Evolutionary conservation across 2,888 invertebrate genomes (phyloP), one percentile per base, ranked within the genome.

Genomic region (Euplexia lucipara): DNA sequence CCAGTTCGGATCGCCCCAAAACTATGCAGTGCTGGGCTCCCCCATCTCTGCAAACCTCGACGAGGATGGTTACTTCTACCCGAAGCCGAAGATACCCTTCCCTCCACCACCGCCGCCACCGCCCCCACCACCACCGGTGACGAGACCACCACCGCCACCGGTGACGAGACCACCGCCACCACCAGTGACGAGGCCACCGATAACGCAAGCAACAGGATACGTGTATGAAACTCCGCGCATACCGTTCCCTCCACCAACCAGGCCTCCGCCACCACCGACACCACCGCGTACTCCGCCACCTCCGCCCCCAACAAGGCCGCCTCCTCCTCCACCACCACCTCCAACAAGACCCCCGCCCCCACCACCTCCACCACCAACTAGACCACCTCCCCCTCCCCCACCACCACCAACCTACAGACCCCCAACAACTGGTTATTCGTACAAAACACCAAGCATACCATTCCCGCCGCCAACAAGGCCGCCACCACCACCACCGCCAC

Each of bases 51-150:
- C 93, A 0, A 86, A 88, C 44, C 82, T 94, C 0, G 83, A 95
- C 60, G 95, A 95, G 72, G 95, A 95, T 82, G 95, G 95, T 4
- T 95, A 95, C 82, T 94, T 94, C 85, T 95, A 95, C 83, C 93
- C 94, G 14, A 92, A 94, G 66, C 93, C 93, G 22, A 90, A 89
- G 76, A 85, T 91, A 12, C 95, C 93, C 0, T 94, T 94, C 83
- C 94, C 94, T 9, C 91, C 92, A 6, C 92, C 91, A 3, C 86
- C 74, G 0, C 63, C 84, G 0, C 70, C 84, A 7, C 67, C 76
- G 41, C 78, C 81, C 3, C 75, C 79, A 0, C 70, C 84, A 7
- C 67, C 76, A 41, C 79, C 81, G 5, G 75, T 79, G 32, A 77
- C 79, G 5, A 66, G 74, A 8, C 70, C 73, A 0, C 79, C 86